Conservation (phyloP, 30 jellyfish, hydroid and myxozoan genomes). For the Hydractinia symbiolongicarpus region DNA sequence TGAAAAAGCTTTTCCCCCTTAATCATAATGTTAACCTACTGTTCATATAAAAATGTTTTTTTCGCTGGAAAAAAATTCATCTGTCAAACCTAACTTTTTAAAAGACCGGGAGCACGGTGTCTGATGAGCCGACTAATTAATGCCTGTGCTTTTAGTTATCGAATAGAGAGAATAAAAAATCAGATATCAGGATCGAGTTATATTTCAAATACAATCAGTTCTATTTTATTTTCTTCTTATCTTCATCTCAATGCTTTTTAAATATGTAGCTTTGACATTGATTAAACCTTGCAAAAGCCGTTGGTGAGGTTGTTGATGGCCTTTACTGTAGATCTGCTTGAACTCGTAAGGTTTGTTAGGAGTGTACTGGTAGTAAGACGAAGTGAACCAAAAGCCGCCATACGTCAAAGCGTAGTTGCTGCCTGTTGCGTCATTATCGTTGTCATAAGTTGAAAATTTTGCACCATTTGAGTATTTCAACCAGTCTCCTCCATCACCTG, state of each 20-base stretch:
- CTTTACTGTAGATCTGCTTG: not conserved
- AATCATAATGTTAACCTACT: too few relatives aligned
- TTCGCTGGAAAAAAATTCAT: too few relatives aligned
- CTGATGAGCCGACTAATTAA: too few relatives aligned
- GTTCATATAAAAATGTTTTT: too few relatives aligned
- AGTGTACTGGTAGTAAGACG: not conserved
- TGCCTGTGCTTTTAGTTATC: too few relatives aligned
- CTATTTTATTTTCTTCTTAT: not conserved
- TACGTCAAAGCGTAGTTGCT: constrained; percentile 15
- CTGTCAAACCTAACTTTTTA: too few relatives aligned
- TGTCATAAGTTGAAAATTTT: constrained; percentile 11
- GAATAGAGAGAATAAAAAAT: not conserved
- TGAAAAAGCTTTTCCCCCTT: too few relatives aligned
- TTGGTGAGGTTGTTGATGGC: not conserved
- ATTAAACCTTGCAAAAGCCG: not conserved
- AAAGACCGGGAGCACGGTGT: too few relatives aligned
- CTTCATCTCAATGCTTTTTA: constrained; percentile 8
- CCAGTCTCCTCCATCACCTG: constrained; percentile 16
- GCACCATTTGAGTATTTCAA: not conserved
- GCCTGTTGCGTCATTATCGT: not conserved
- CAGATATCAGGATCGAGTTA: not conserved
- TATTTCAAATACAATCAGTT: not conserved
- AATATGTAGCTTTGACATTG: constrained; percentile 7
- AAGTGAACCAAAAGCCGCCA: not conserved
- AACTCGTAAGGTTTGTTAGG: constrained; percentile 1